Evolutionary conservation across 2,888 invertebrate genomes (phyloP).

Genomic region (Drosophila maculinotata): DNA sequence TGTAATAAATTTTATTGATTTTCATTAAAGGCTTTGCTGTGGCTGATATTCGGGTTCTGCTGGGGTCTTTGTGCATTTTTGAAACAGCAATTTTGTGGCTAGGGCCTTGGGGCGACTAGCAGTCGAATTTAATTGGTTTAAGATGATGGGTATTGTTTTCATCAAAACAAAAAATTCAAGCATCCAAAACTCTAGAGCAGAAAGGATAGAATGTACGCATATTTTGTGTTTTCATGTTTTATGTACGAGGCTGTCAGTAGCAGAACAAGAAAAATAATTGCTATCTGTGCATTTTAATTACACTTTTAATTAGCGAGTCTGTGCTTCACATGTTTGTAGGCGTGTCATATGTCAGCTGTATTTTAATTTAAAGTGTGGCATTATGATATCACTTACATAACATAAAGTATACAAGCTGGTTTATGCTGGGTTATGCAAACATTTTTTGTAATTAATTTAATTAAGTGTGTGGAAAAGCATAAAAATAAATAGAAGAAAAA

Average conservation of each 20-base stretch:
- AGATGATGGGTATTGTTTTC: slow-evolving; percentile 1
- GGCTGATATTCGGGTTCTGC: slow-evolving; percentile 37
- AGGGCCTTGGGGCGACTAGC: slow-evolving; percentile 2
- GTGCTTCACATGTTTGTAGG: slow-evolving; percentile 19
- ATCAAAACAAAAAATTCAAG: background rate
- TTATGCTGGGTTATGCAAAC: slow-evolving; percentile 7
- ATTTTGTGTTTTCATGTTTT: background rate
- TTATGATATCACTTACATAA: slow-evolving; percentile 17
- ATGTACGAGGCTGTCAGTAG: slow-evolving; percentile 7
- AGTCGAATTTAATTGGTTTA: slow-evolving; percentile 36
- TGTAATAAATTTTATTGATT: slow-evolving; percentile 67
- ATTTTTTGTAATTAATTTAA: slow-evolving; percentile 41
- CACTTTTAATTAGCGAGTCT: slow-evolving; percentile 51
- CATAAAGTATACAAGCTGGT: slow-evolving; percentile 25
- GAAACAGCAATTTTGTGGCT: background rate
- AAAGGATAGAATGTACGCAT: background rate
- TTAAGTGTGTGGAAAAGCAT: slow-evolving; percentile 28
- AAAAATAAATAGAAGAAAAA: slow-evolving; percentile 6
- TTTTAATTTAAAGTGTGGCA: slow-evolving; percentile 15
- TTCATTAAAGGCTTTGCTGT: slow-evolving; percentile 47
- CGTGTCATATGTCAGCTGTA: slow-evolving; percentile 3
- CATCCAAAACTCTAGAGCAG: background rate
- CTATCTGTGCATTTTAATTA: slow-evolving; percentile 54
- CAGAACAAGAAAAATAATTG: slow-evolving; percentile 25
- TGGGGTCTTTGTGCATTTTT: too few relatives aligned